These are phyloP conservation scores for Morone saxatilis DNA, from an alignment of 2,113 vertebrate species.

Conservation along the genomic window DNA sequence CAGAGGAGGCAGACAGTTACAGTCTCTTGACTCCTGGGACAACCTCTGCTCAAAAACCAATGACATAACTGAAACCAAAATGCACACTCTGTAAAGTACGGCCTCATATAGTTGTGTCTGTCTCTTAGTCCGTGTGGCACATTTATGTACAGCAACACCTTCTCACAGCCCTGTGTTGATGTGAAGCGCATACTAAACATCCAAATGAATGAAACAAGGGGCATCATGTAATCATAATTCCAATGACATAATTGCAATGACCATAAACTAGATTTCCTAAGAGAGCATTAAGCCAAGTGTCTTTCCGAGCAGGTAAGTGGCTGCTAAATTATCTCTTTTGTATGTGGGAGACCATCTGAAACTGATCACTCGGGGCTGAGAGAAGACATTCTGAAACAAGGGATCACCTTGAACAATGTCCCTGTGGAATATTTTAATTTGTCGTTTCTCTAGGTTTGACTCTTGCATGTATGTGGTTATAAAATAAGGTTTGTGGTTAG, in stretches of 20 bases:
- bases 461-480: not conserved
- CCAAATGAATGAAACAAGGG: not conserved
- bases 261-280: constrained; percentile 32
- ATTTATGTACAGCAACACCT: not conserved
- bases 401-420: not conserved
- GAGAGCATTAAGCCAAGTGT: constrained; percentile 8
- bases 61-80: not conserved
- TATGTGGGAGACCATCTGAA: not conserved
- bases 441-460: not conserved
- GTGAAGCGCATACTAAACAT: not conserved
- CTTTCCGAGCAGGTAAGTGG: constrained; percentile 10
- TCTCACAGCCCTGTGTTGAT: not conserved
- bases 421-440: not conserved
- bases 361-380: not conserved
- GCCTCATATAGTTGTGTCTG: too few relatives aligned
- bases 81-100: not conserved
- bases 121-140: not conserved
- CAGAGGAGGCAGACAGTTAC: not conserved
- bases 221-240: constrained; percentile 6
- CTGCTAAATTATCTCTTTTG: not conserved
- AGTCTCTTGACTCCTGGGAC: constrained; percentile 3
- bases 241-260: not conserved
- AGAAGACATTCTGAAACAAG: not conserved
- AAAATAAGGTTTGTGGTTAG: not conserved
- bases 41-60: not conserved